Base-by-base conservation (phyloP, 2,888 invertebrate species). In the Ypsolopha sequella region DNA sequence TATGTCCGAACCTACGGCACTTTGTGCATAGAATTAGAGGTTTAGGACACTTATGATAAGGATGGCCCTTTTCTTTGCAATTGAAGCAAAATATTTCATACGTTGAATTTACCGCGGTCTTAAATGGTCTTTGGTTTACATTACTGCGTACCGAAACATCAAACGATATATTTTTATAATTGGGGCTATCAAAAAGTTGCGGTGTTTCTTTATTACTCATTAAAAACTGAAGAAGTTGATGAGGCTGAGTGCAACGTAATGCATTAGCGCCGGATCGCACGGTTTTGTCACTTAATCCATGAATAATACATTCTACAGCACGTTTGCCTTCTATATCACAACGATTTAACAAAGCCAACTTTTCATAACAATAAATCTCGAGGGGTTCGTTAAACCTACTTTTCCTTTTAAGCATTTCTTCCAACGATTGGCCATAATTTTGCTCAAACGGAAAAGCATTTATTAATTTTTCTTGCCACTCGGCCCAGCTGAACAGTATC, bases 371-470 rank as follows among this genome's bases (percentile, higher is more conserved):
- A 45, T 57, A 57, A 8, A 38, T 14, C 35, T 57, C 55, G 9
- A 57, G 43, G 1, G 53, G 46, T 36, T 55, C 54, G 24, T 48
- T 50, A 46, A 41, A 54, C 14, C 38, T 48, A 41, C 54, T 54
- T n/a, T 41, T 52, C 11, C 54, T 43, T 36, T 41, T 53, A 0
- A 58, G 48, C 60, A 60, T 60, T 2, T 54, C 53, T 48, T 56
- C 55, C 39, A 59, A 45, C 33, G 50, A 36, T 45, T 59, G 58
- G 41, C 52, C 0, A n/a, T n/a, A n/a, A n/a, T n/a, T n/a, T n/a
- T n/a, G n/a, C n/a, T n/a, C n/a, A n/a, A n/a, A n/a, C n/a, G 59
- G 55, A 48, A 59, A 60, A 41, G 58, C 59, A 48, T 13, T 57
- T 13, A 50, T 33, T 4, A 61, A 35, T 38, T 57, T 54, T 38